Evolutionary conservation across 2,113 vertebrate genomes (phyloP).

Genomic region (Stegastes partitus): DNA sequence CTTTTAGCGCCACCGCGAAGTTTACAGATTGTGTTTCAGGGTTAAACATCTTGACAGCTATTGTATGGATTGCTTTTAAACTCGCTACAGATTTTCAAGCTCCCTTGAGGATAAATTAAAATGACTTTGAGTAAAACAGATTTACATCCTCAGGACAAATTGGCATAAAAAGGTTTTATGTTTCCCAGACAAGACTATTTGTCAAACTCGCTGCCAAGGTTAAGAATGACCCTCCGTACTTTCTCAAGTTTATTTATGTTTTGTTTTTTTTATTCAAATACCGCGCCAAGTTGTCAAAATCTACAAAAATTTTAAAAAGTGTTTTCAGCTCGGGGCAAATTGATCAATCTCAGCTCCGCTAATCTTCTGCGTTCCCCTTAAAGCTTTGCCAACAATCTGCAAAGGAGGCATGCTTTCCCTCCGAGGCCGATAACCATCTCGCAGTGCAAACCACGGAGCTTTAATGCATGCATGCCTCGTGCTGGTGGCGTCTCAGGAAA

Average conservation of each 20-base stretch:
- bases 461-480: slow-evolving; percentile 52
- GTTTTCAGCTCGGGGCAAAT: slow-evolving; percentile 17
- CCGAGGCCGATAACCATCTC: slow-evolving; percentile 65
- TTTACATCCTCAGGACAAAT: background rate
- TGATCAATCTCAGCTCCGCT: slow-evolving; percentile 27
- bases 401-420: slow-evolving; percentile 45
- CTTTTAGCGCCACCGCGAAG: background rate
- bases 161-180: background rate
- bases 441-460: slow-evolving; percentile 41
- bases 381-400: slow-evolving; percentile 40
- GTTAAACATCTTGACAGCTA: background rate
- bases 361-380: slow-evolving; percentile 25
- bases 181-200: background rate
- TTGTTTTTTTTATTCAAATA: background rate
- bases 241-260: no score
- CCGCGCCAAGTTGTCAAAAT: slow-evolving; percentile 17
- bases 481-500: slow-evolving; percentile 59
- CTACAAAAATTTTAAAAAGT: background rate
- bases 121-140: background rate
- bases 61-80: slow-evolving; percentile 9
- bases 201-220: background rate
- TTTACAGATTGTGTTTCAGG: background rate
- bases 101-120: background rate
- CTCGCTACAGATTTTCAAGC: slow-evolving; percentile 6
- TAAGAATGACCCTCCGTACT: background rate